A percentile compares a stretch with the other conserved stretches of the same genome.
These are phyloP conservation scores for Eulithis prunata DNA, from an alignment of 2,888 invertebrate genomes.

Conservation along the genomic window DNA sequence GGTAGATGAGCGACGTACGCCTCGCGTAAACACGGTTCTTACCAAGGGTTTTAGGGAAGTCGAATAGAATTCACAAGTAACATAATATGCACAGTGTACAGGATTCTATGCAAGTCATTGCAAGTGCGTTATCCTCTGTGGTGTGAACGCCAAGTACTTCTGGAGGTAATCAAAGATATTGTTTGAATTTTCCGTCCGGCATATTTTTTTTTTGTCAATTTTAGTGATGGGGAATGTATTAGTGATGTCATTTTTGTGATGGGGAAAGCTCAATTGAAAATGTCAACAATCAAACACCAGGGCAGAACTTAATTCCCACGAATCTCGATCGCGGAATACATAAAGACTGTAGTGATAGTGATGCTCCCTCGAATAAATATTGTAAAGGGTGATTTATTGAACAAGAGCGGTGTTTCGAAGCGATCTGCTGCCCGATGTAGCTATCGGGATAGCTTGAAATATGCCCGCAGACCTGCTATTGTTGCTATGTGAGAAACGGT, in stretches of 20 bases:
- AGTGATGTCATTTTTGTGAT: too few relatives aligned
- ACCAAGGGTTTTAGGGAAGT: conserved; percentile 32
- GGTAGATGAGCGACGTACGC: conserved; percentile 73
- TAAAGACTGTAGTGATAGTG: conserved; percentile 70
- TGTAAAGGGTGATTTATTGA: conserved; percentile 82
- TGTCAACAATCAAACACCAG: too few relatives aligned
- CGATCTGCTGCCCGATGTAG: conserved; percentile 76
- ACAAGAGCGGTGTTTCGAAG: conserved; percentile 65
- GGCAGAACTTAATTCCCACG: conserved; percentile 16
- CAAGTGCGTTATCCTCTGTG: background rate
- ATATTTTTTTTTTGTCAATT: too few relatives aligned
- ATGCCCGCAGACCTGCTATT: conserved; percentile 77
- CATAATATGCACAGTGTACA: background rate
- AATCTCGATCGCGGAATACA: conserved; percentile 53
- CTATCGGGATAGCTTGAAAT: conserved; percentile 81
- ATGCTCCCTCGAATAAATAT: conserved; percentile 78
- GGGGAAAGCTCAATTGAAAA: too few relatives aligned
- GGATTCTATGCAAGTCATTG: background rate
- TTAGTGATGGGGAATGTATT: too few relatives aligned
- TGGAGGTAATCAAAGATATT: background rate
- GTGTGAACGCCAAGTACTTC: background rate
- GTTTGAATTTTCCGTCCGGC: too few relatives aligned
- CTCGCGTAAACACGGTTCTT: conserved; percentile 67
- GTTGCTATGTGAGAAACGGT: conserved; percentile 83
- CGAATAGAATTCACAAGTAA: conserved; percentile 15